Evolutionary conservation across 2,113 vertebrate species (phyloP), one percentile per base, ranked within the genome.

Genomic region (Acrocephalus arundinaceus): DNA sequence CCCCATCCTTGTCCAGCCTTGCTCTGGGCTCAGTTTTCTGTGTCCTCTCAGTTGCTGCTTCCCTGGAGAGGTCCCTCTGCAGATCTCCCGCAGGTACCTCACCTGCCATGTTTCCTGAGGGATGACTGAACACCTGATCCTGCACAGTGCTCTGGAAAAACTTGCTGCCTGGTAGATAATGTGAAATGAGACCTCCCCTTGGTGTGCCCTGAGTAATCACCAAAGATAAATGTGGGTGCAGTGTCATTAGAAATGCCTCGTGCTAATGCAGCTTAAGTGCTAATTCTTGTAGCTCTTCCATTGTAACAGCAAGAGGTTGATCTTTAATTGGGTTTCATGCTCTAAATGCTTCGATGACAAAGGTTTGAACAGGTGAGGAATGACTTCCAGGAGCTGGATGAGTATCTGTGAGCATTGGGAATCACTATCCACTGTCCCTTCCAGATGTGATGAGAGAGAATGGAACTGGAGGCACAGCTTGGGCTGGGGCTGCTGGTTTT

Each of bases 291-390:
- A 95, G 45, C 73, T 93, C 74, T 82, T 75, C 93, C 96, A 90
- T 90, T 89, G 93, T 94, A 94, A 93, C 83, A 90, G 96, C 93
- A 79, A 96, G 93, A 96, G 90, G 90, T 85, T 96, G 96, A 92
- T 94, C 93, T 96, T 94, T 97, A 96, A 97, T 96, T 97, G 83
- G 93, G 96, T 96, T 97, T 97, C 96, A 97, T 97, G 96, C 96
- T 97, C 96, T 96, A 97, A 96, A 96, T 97, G 96, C 86, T 94
- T 90, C 28, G 41, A 86, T 90, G 94, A 96, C 96, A 96, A 87
- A 96, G 92, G 93, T 96, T 94, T 90, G 93, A 96, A 67, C 96
- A 97, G 96, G 96, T 96, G 96, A 97, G 96, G 54, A 75, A 81
- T 95, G 95, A 76, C 85, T 90, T 90, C 41, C 17, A 90, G 59